Evolutionary conservation across 2,113 vertebrate species (phyloP).

Genomic region (Hyperopisus bebe): DNA sequence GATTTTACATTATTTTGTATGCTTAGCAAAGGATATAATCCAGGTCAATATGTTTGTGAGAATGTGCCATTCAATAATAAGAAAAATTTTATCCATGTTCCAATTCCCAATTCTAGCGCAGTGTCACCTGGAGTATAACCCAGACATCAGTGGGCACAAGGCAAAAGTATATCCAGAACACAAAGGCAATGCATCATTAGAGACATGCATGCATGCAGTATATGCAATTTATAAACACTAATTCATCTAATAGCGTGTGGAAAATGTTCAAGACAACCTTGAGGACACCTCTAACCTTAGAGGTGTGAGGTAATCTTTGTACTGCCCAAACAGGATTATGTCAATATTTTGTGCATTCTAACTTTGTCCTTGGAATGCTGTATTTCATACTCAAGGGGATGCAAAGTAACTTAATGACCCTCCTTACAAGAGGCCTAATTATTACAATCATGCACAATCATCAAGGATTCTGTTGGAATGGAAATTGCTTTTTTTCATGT

Average conservation of each 20-base stretch:
- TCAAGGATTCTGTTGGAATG: background rate
- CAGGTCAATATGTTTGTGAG: background rate
- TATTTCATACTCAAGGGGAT: background rate
- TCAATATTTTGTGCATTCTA: background rate
- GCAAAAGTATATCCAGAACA: background rate
- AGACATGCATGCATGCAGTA: background rate
- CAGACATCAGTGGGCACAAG: background rate
- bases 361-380: background rate
- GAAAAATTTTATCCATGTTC: background rate
- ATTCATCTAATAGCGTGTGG: background rate
- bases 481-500: background rate
- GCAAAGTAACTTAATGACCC: background rate
- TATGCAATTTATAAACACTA: background rate
- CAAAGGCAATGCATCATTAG: background rate
- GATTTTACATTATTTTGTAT: background rate
- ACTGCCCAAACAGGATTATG: background rate
- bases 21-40: background rate
- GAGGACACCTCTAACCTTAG: background rate
- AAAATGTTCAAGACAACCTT: background rate
- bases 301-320: background rate
- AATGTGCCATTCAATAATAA: background rate
- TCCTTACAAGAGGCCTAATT: background rate
- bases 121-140: background rate
- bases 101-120: background rate
- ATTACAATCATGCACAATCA: background rate